Evolutionary conservation across 37 sponge, comb jelly and placozoan genomes (phyloP).

Genomic region (Beroe ovata): DNA sequence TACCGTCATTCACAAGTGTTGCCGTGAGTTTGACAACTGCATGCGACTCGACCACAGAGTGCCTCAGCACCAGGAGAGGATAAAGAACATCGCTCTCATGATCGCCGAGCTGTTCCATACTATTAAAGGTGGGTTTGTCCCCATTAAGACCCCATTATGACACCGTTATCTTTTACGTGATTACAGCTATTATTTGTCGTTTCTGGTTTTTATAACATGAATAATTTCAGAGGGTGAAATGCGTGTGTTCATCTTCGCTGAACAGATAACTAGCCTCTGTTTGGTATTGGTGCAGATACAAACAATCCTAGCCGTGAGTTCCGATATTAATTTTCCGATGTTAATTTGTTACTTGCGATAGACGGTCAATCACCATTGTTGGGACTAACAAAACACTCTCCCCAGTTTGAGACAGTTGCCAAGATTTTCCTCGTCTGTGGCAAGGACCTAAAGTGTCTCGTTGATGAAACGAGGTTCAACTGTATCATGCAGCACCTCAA

Average conservation of each 20-base stretch:
- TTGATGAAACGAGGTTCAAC: conserved; percentile 53
- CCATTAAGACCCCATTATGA: too few species aligned
- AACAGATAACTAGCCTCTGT: conserved; percentile 49
- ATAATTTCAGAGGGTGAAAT: conserved; percentile 61
- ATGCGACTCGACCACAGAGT: conserved; percentile 27
- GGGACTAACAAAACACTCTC: too few species aligned
- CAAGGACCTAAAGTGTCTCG: conserved; percentile 15
- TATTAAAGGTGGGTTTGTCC: conserved; percentile 46
- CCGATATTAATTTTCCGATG: too few species aligned
- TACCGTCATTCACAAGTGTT: conserved; percentile 59
- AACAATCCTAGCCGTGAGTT: conserved; percentile 32
- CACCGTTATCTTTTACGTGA: too few species aligned
- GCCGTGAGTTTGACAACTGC: conserved; percentile 59
- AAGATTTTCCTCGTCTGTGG: conserved; percentile 59
- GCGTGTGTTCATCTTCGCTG: conserved; percentile 38
- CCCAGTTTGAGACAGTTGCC: conserved; percentile 49
- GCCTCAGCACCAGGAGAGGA: conserved; percentile 1
- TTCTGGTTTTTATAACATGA: too few species aligned
- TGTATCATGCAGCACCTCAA: conserved; percentile 65
- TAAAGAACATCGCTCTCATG: conserved; percentile 60
- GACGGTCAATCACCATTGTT: too few species aligned
- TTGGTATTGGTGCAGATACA: conserved; percentile 6
- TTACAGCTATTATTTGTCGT: background rate
- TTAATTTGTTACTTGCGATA: too few species aligned
- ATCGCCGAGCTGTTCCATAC: conserved; percentile 57